phyloP scores from a whole-genome alignment of 2,113 vertebrate species.

The Nibea coibor region DNA sequence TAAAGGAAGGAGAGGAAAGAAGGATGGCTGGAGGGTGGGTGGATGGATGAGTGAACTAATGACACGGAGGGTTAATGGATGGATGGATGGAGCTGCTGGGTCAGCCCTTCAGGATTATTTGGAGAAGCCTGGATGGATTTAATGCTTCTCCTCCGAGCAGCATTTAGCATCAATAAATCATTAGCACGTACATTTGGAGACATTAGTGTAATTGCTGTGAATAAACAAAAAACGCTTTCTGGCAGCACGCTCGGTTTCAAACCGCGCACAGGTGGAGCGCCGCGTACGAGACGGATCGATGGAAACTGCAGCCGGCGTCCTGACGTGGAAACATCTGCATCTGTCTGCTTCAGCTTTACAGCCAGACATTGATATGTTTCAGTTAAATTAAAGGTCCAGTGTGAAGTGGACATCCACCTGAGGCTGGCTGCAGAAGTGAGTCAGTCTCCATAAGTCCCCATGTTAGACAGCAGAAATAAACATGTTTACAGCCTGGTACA shows the following conservation, averaged over 20 bases:
- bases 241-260: neutral
- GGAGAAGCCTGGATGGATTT: neutral
- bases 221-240: neutral
- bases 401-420: too few species aligned
- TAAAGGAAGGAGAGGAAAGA: constrained; percentile 15
- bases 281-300: too few species aligned
- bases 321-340: too few species aligned
- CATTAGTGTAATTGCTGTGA: constrained; percentile 30
- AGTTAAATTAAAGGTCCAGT: too few species aligned
- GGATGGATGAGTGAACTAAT: constrained; percentile 23
- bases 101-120: neutral
- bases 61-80: neutral
- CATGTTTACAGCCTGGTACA: too few species aligned
- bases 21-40: neutral
- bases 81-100: constrained; percentile 13
- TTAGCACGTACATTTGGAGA: constrained; percentile 12
- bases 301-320: too few species aligned
- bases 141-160: neutral
- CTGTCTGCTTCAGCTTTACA: too few species aligned
- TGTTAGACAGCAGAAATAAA: too few species aligned
- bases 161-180: constrained; percentile 38
- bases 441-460: too few species aligned
- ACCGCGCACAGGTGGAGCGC: neutral
- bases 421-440: too few species aligned
- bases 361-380: too few species aligned